Conservation (phyloP, 2,797 vertebrate species). For the Taeniopygia guttata region DNA sequence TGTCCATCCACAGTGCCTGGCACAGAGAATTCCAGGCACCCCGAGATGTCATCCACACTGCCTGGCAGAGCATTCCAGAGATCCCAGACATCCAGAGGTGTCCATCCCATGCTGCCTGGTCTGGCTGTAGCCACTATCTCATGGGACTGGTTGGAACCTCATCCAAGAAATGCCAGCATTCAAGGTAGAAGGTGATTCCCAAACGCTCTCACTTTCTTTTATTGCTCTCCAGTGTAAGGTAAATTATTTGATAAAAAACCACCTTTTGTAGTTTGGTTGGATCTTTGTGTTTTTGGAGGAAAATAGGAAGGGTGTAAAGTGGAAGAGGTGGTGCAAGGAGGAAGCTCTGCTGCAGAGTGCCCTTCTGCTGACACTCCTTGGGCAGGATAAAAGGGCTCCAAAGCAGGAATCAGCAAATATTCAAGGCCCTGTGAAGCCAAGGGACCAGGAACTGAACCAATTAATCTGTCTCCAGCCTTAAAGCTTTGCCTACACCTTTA, state of each 20-base stretch:
- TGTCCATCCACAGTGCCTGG: not conserved
- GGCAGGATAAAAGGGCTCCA: not conserved
- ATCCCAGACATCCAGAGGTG: fast-evolving
- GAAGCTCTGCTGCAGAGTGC: not conserved
- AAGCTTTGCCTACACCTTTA: not conserved
- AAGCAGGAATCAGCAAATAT: not conserved
- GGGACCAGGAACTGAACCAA: not conserved
- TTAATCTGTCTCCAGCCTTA: not conserved
- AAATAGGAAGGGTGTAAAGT: not conserved
- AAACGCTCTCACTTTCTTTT: not conserved
- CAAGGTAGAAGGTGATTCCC: not conserved
- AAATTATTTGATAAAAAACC: not conserved
- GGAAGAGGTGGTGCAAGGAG: not conserved
- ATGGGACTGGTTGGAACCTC: not conserved
- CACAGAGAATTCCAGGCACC: too few relatives aligned
- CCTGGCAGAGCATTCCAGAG: too few relatives aligned
- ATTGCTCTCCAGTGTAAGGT: not conserved
- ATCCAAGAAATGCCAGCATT: not conserved
- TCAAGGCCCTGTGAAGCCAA: not conserved
- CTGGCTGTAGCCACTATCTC: fast-evolving
- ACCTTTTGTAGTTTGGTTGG: not conserved
- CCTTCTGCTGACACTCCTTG: not conserved
- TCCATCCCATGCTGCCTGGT: fast-evolving
- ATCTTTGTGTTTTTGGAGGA: not conserved
- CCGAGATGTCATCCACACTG: not conserved